These are phyloP conservation scores for Rhyzopertha dominica DNA, from an alignment of 1,140 invertebrate species.

Conservation along the genomic window DNA sequence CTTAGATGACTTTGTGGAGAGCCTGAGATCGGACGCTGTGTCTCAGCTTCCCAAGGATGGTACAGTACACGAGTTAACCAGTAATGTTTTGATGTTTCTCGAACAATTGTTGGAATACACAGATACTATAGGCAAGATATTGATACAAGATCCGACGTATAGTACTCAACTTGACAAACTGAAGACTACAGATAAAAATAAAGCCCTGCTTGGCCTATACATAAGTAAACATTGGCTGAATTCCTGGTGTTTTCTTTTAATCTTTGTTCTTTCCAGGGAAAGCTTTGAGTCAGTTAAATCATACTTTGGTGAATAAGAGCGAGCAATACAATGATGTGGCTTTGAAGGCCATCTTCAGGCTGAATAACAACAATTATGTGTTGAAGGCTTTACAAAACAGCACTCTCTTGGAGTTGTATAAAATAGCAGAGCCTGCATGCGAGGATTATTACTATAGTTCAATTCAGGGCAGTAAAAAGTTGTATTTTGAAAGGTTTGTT, in stretches of 20 bases:
- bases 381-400: slow-evolving; percentile 82
- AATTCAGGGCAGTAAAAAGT: slow-evolving; percentile 71
- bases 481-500: slow-evolving; percentile 77
- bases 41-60: slow-evolving; percentile 87
- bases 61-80: slow-evolving; percentile 92
- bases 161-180: slow-evolving; percentile 49
- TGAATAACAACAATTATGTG: slow-evolving; percentile 93
- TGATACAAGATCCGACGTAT: slow-evolving; percentile 58
- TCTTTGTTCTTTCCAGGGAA: slow-evolving; percentile 58
- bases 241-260: too few species aligned
- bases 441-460: slow-evolving; percentile 79
- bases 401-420: slow-evolving; percentile 73
- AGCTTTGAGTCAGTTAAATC: slow-evolving; percentile 78
- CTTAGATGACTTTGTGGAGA: slow-evolving; percentile 90
- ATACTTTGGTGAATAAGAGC: slow-evolving; percentile 78
- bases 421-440: slow-evolving; percentile 75
- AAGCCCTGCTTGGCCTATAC: slow-evolving; percentile 67
- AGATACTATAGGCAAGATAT: slow-evolving; percentile 64
- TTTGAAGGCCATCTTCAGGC: slow-evolving; percentile 77
- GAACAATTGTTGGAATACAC: slow-evolving; percentile 77
- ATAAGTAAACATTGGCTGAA: too few species aligned
- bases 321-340: slow-evolving; percentile 78
- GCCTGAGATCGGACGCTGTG: slow-evolving; percentile 77
- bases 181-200: slow-evolving; percentile 51
- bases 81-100: slow-evolving; percentile 84